Base-by-base conservation (phyloP, 2,113 vertebrate species). In the Upupa epops region DNA sequence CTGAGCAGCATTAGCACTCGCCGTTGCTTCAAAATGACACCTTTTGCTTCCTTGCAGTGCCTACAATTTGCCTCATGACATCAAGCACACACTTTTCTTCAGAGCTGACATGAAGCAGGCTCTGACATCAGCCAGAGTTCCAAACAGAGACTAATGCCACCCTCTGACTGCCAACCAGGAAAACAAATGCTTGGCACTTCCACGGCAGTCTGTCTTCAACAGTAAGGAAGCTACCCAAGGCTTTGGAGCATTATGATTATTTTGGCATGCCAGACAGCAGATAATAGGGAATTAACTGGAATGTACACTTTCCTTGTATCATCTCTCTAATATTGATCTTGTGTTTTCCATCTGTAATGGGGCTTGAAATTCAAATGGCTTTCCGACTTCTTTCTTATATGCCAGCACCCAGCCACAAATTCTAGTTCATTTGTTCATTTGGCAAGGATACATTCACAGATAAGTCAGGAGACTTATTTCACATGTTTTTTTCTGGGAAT, bases 331-430 rank as follows among this genome's bases (percentile, higher is more conserved):
- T 72, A 95, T 36, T 80, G 52, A 90, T 74, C 32, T 82, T 89
- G 42, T 79, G 48, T 55, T 95, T 87, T 90, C 76, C 42, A 28
- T 63, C 86, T 84, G 70, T 69, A 93, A 84, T 61, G 32, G n/a
- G 20, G 29, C 54, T 93, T 95, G 85, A 95, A 96, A 95, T 90
- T 85, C 88, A 93, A 94, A 93, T 19, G 15, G 21, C 13, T 89
- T 90, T 90, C 69, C 84, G 46, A 86, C 93, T 88, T 77, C 32
- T 89, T 88, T 83, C 71, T 69, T 49, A 82, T 61, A 34, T 63
- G 55, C 71, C 17, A 55, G 29, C 37, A 89, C 11, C 54, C 25
- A 86, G 45, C 7, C 65, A 88, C 55, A 83, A 88, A 46, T 48
- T 80, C 48, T 68, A 91, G 40, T n/a, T 93, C 51, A 54, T 72